Evolutionary conservation across 2,113 vertebrate genomes (phyloP).

Genomic region (Rhea americana): DNA sequence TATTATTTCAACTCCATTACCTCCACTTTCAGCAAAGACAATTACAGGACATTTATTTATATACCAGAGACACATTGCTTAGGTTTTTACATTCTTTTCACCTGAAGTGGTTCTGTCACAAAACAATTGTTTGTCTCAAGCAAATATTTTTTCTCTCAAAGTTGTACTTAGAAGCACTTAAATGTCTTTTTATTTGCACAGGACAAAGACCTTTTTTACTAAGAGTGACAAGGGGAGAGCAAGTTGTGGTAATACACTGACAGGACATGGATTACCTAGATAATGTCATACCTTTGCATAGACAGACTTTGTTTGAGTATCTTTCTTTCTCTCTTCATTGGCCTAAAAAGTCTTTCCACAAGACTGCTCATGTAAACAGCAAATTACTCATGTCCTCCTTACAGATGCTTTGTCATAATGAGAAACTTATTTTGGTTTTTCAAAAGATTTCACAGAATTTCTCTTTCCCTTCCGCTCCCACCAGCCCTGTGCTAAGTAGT

Average conservation of each 20-base stretch:
- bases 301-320: not conserved
- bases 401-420: not conserved
- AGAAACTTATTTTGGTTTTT: not conserved
- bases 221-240: constrained; percentile 16
- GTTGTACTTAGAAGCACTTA: constrained; percentile 40
- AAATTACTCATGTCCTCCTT: not conserved
- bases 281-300: not conserved
- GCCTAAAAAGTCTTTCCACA: not conserved
- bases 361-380: not conserved
- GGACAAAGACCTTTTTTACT: constrained; percentile 39
- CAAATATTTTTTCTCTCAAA: constrained; percentile 54
- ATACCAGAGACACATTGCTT: constrained; percentile 45
- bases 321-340: not conserved
- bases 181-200: constrained; percentile 54
- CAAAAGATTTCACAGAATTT: not conserved
- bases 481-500: not conserved
- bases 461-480: not conserved
- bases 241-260: not conserved
- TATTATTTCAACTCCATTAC: constrained; percentile 62
- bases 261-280: constrained; percentile 15
- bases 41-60: constrained; percentile 58
- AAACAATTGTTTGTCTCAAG: constrained; percentile 60
- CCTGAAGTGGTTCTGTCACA: constrained; percentile 1
- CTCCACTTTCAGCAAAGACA: constrained; percentile 50
- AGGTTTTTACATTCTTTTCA: constrained; percentile 55